Base-by-base conservation (phyloP, 1,140 invertebrate species). In the Atta cephalotes region DNA sequence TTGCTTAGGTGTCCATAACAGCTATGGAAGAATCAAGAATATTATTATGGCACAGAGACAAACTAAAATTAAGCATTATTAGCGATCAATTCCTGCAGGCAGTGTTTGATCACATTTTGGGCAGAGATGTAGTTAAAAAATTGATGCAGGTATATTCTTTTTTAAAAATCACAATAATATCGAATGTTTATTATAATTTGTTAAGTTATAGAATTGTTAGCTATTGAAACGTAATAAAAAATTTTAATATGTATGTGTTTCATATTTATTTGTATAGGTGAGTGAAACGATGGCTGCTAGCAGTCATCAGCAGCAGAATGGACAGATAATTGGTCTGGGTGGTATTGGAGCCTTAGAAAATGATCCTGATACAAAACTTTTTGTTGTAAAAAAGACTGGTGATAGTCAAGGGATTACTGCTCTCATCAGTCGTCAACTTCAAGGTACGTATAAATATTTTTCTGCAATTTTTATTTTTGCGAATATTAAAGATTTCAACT, bases 41-140 rank as follows among this genome's bases (percentile, higher is more conserved):
- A 85, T 95, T 99, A 70, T 97, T 98, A 77, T 98, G 98, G 98
- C 97, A 98, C 93, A 96, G 97, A 68, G 97, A 98, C 94, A 98
- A 98, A 94, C 96, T 98, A 88, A 97, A 98, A 95, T 95, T 98
- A 70, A 98, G 97, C 84, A 98, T 98, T 91, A 97, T 98, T 95
- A 96, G 96, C 49, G 97, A 98, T 95, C 97, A 97, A 78, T 98
- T 98, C 95, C 96, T 98, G 85, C 97, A 98, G 93, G 97, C 97
- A 14, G 97, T 98, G 53, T 98, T 98, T 94, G 97, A 98, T 95
- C 97, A 98, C 92, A 97, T 98, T 89, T 96, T 98, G 63, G 98
- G 98, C 21, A 96, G 98, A 90, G 98, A 99, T 95, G 97, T 99
- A 84, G 98, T 98, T 14, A 97, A 98, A 92, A 98, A 99, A 95